Conservation (phyloP, 2,113 vertebrate species). For the Anarrhichthys ocellatus region DNA sequence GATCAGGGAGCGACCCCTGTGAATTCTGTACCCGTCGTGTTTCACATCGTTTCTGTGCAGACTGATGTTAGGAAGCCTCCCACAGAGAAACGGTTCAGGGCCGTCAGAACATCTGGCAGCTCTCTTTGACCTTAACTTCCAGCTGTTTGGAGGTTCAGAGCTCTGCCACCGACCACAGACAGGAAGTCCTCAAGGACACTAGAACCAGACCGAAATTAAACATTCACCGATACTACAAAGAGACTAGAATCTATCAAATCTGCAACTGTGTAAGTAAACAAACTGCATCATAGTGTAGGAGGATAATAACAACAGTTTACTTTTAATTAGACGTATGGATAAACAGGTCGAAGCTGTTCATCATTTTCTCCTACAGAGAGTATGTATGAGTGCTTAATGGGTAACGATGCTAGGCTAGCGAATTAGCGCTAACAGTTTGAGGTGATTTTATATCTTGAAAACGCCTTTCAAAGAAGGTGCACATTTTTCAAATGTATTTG, state of each 20-base stretch:
- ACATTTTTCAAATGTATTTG: no score
- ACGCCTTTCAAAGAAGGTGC: no score
- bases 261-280: slow-evolving; percentile 2
- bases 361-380: not conserved
- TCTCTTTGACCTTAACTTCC: slow-evolving; percentile 66
- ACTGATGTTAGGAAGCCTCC: slow-evolving; percentile 40
- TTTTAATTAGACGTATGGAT: not conserved
- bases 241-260: not conserved
- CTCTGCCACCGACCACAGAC: slow-evolving; percentile 67
- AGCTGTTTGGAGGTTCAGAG: slow-evolving; percentile 68
- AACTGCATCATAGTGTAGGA: not conserved
- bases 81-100: slow-evolving; percentile 27
- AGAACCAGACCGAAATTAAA: not conserved
- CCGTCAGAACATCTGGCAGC: slow-evolving; percentile 74
- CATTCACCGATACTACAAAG: not conserved
- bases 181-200: slow-evolving; percentile 39
- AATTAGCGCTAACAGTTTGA: no score
- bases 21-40: not conserved
- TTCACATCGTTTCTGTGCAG: slow-evolving; percentile 26
- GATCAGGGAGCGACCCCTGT: slow-evolving; percentile 2
- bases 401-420: not conserved
- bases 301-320: not conserved
- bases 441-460: no score
- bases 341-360: not conserved
- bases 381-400: no score